A percentile compares a stretch with the other conserved stretches of the same genome.
phyloP scores from a whole-genome alignment of 1,140 invertebrate genomes.

The Bathynomus jamesi region DNA sequence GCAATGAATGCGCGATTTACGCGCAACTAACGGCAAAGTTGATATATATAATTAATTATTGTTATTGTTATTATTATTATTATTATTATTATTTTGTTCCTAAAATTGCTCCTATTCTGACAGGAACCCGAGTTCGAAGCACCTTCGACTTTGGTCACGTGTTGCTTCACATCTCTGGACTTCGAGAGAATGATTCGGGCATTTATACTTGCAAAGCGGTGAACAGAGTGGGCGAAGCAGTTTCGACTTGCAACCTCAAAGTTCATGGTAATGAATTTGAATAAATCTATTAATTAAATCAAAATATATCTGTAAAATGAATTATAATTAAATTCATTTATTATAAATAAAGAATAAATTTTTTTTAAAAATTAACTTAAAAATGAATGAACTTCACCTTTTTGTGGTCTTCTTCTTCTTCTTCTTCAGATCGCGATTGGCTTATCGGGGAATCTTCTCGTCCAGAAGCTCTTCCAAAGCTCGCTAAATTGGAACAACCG shows the following conservation, averaged over 20 bases:
- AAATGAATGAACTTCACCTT: no score
- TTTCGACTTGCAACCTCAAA: slow-evolving; percentile 81
- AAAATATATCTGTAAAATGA: neutral
- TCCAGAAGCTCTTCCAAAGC: slow-evolving; percentile 78
- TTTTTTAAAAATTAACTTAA: no score
- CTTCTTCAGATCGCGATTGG: slow-evolving; percentile 62
- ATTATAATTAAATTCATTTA: no score
- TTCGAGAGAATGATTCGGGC: slow-evolving; percentile 80
- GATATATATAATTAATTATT: neutral
- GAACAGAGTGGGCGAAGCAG: slow-evolving; percentile 80
- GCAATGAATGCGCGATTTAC: no score
- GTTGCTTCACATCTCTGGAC: slow-evolving; percentile 74
- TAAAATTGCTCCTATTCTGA: neutral
- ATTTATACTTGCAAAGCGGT: slow-evolving; percentile 90
- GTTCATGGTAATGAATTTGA: slow-evolving; percentile 53
- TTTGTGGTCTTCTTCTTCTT: slow-evolving; percentile 39
- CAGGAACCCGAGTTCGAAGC: slow-evolving; percentile 66
- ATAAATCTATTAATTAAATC: neutral
- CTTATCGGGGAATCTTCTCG: slow-evolving; percentile 78
- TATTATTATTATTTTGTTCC: slow-evolving; percentile 9
- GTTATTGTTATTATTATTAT: slow-evolving; percentile 11
- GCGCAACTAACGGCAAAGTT: no score
- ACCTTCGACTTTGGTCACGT: slow-evolving; percentile 93
- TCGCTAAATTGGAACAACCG: slow-evolving; percentile 76
- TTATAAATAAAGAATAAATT: no score